These are phyloP conservation scores for Sinotaia quadrata DNA, from an alignment of 2,888 invertebrate species.

Conservation along the genomic window DNA sequence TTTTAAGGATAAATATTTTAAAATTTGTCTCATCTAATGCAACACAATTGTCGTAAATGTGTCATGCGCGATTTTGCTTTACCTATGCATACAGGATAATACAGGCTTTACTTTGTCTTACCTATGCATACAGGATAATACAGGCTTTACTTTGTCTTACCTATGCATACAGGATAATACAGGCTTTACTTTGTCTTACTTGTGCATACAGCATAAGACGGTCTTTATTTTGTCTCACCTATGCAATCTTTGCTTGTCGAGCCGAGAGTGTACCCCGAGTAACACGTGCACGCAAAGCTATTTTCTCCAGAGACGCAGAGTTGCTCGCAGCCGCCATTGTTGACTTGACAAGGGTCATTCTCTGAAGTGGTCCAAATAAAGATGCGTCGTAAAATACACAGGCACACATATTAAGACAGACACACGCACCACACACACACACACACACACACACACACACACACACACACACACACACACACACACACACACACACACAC, in stretches of 20 bases:
- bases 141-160: too few relatives aligned
- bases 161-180: too few relatives aligned
- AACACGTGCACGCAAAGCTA: slow-evolving; percentile 49
- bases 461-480: slow-evolving; percentile 4
- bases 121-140: too few relatives aligned
- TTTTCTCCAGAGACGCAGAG: slow-evolving; percentile 43
- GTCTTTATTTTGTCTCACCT: too few relatives aligned
- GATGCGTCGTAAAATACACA: not conserved
- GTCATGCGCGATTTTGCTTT: too few relatives aligned
- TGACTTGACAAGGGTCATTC: slow-evolving; percentile 42
- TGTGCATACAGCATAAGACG: too few relatives aligned
- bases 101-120: too few relatives aligned
- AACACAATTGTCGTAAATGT: too few relatives aligned
- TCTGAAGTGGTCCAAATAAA: slow-evolving; percentile 23
- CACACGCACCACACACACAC: not conserved
- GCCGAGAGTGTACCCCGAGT: slow-evolving; percentile 39
- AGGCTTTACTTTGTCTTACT: too few relatives aligned
- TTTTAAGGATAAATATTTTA: too few relatives aligned
- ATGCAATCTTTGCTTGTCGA: slow-evolving; percentile 15
- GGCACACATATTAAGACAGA: not conserved
- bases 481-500: slow-evolving; percentile 23
- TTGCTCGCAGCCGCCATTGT: slow-evolving; percentile 59
- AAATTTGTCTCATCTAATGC: too few relatives aligned
- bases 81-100: too few relatives aligned
- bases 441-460: not conserved